Percentiles rank a stretch among this genome's conserved stretches.
phyloP scores from a whole-genome alignment of 2,113 vertebrate genomes.

The Helogale parvula region DNA sequence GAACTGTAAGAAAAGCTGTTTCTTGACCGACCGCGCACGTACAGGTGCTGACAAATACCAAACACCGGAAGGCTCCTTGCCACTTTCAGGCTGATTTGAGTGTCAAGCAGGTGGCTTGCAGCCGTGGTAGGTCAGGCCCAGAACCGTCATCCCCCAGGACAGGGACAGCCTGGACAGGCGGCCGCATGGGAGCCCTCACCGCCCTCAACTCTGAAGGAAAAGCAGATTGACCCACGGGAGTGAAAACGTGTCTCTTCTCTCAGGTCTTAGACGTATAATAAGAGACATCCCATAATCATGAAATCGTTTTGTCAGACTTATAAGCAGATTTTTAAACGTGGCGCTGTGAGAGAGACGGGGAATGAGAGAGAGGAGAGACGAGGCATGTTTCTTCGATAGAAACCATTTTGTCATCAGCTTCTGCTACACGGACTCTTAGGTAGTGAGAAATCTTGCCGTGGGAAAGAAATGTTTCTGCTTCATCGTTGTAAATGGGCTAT shows the following conservation, averaged over 20 bases:
- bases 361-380: no score
- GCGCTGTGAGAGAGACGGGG: neutral
- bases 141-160: neutral
- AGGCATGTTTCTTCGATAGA: neutral
- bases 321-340: neutral
- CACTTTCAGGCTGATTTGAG: neutral
- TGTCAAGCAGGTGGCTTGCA: neutral
- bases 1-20: neutral
- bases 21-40: no score
- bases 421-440: neutral
- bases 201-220: neutral
- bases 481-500: neutral
- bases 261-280: fast-evolving
- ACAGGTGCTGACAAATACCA: neutral
- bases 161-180: neutral
- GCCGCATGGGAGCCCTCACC: no score
- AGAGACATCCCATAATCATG: neutral
- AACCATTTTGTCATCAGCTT: neutral
- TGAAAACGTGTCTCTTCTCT: neutral
- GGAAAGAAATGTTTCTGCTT: neutral
- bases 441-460: neutral
- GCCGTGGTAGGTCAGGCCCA: neutral
- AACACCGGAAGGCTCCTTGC: neutral
- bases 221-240: fast-evolving
- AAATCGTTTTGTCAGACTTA: neutral